A percentile compares a stretch with the other conserved stretches of the same genome.
phyloP scores from a whole-genome alignment of 2,888 invertebrate species.

The Tiliacea citrago region DNA sequence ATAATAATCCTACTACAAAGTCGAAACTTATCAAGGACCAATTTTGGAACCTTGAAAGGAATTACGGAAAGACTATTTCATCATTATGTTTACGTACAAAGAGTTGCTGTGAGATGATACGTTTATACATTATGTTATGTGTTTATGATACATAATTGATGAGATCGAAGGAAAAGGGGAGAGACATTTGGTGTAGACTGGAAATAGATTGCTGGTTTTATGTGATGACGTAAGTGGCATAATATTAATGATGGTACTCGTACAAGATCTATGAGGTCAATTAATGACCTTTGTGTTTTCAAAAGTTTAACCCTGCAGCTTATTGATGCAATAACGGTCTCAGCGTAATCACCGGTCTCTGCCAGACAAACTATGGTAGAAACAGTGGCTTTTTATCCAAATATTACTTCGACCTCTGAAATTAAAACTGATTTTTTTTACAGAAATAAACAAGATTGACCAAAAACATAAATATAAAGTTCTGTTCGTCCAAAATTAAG shows the following conservation, averaged over 20 bases:
- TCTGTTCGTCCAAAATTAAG: not conserved
- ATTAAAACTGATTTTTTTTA: not conserved
- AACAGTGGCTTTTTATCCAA: no score
- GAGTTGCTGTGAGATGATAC: not conserved
- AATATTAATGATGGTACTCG: not conserved
- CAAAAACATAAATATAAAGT: no score
- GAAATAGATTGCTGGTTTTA: not conserved
- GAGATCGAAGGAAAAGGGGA: not conserved
- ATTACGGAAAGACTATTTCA: slow-evolving; percentile 28
- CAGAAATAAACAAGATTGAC: no score
- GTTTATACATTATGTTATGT: no score
- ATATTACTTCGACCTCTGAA: not conserved
- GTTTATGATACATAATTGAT: slow-evolving; percentile 9
- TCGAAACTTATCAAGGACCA: slow-evolving; percentile 40
- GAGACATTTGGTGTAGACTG: not conserved
- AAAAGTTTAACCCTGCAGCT: no score
- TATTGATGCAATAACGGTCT: no score
- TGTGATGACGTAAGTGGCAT: not conserved
- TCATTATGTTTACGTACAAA: slow-evolving; percentile 16
- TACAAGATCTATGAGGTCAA: not conserved
- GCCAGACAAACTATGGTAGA: no score
- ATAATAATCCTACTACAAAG: slow-evolving; percentile 16
- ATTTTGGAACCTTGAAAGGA: slow-evolving; percentile 46
- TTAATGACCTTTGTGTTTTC: not conserved
- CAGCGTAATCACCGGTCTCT: no score